Evolutionary conservation across 1,140 invertebrate species (phyloP), one percentile per base, ranked within the genome.

Genomic region (Potamilus streckersoni): DNA sequence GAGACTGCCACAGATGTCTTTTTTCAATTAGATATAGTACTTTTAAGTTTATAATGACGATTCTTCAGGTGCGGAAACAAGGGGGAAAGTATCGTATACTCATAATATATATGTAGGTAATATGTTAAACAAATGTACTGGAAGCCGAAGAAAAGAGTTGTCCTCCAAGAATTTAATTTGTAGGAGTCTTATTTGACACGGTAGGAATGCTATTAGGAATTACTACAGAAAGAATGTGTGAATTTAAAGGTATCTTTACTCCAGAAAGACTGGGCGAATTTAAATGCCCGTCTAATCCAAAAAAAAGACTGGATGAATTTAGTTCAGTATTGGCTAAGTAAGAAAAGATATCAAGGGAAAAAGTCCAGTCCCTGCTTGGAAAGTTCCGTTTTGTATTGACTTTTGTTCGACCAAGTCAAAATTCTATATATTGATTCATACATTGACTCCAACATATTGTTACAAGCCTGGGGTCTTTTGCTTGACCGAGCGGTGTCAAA

Each of bases 11-110:
- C 23, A 23, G 23, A 23, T 23, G 2, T 23, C 23, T 23, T 23
- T 23, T 23, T 23, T 23, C 23, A 23, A 23, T 1, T 23, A 23
- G 23, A 23, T 23, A 23, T 23, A 23, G 23, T 23, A 23, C 23
- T 8, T 71, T 23, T n/a, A 57, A 3, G 61, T 60, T 71, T 71
- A 71, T 71, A 27, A 60, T 27, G 70, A 72, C 17, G 70, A 72
- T 72, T 72, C 64, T 19, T 60, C 70, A 19, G 20, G 20, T 5
- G 70, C 62, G 19, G 70, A 72, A 49, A n/a, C 1, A 64, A 27
- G 38, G 38, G 0, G 8, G n/a, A 16, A 15, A 16, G 38, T 16
- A 23, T 23, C 57, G 8, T 63, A 17, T 65, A 23, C 63, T 65
- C 27, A 17, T 65, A 65, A 65, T 27, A 65, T 23, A 20, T 27